Evolutionary conservation across 2,797 vertebrate genomes (phyloP).

Genomic region (Coluber constrictor): DNA sequence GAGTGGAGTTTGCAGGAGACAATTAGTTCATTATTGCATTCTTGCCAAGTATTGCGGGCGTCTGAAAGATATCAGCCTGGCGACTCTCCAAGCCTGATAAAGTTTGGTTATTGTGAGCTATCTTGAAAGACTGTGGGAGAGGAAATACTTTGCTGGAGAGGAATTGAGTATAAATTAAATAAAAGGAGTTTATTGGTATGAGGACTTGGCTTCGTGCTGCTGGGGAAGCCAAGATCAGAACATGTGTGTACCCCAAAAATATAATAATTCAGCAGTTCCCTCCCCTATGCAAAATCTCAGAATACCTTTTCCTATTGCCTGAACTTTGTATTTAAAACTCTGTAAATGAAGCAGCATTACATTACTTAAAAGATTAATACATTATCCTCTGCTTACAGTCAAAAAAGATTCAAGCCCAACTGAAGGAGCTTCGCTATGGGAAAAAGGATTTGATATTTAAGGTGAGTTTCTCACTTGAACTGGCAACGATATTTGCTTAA

Average conservation of each 20-base stretch:
- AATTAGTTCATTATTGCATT: too few relatives aligned
- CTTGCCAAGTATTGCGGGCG: too few relatives aligned
- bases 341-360: constrained; percentile 44
- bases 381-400: constrained; percentile 85
- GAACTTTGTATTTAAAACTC: constrained; percentile 9
- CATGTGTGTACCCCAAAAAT: background rate
- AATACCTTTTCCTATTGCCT: constrained; percentile 20
- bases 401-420: constrained; percentile 96
- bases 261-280: background rate
- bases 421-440: constrained; percentile 95
- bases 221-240: too few relatives aligned
- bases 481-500: background rate
- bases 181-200: too few relatives aligned
- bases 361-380: constrained; percentile 74
- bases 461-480: constrained; percentile 74
- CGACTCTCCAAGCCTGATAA: too few relatives aligned
- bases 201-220: too few relatives aligned
- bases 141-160: too few relatives aligned
- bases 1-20: too few relatives aligned
- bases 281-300: background rate
- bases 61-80: too few relatives aligned
- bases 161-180: too few relatives aligned
- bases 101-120: too few relatives aligned
- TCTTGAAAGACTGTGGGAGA: too few relatives aligned
- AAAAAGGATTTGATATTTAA: constrained; percentile 99